Percentiles rank a stretch among this genome's conserved stretches.
These are phyloP conservation scores for Cettia cetti DNA, from an alignment of 2,113 vertebrate genomes.

Conservation along the genomic window DNA sequence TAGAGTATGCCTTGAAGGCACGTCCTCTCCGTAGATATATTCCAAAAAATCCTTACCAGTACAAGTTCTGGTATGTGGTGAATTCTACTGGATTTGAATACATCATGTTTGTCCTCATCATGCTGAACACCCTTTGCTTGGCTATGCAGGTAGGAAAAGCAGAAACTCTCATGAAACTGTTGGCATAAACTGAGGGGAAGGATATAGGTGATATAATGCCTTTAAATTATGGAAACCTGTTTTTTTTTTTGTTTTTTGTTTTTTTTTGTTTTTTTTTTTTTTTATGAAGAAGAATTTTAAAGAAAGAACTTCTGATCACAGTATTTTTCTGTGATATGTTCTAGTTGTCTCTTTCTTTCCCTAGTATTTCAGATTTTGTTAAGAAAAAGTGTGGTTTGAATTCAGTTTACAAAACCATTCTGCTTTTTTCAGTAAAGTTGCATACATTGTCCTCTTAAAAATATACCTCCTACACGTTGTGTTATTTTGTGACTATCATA, in stretches of 20 bases:
- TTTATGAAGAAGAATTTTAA: not conserved
- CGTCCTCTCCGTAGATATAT: conserved; percentile 94
- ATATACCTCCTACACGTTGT: not conserved
- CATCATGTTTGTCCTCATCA: conserved; percentile 99
- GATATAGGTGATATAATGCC: not conserved
- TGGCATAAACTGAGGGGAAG: not conserved
- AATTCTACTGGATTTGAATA: conserved; percentile 99
- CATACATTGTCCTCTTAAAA: not conserved
- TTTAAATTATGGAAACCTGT: not conserved
- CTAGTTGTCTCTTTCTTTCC: not conserved
- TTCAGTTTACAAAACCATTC: not conserved
- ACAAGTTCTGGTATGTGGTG: conserved; percentile 99
- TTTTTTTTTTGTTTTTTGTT: no score
- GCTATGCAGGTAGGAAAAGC: conserved; percentile 91
- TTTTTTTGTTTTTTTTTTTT: not conserved
- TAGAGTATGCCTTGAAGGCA: conserved; percentile 96
- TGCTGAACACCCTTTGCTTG: conserved; percentile 98
- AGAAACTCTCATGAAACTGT: not conserved
- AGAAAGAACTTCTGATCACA: not conserved
- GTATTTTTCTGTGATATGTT: not conserved
- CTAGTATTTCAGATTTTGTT: not conserved
- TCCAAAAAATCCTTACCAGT: conserved; percentile 98
- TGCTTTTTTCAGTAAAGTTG: not conserved
- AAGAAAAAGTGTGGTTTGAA: not conserved
- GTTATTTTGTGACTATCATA: not conserved